Evolutionary conservation across 2,888 invertebrate species (phyloP).

Genomic region (Resseliella maxima): DNA sequence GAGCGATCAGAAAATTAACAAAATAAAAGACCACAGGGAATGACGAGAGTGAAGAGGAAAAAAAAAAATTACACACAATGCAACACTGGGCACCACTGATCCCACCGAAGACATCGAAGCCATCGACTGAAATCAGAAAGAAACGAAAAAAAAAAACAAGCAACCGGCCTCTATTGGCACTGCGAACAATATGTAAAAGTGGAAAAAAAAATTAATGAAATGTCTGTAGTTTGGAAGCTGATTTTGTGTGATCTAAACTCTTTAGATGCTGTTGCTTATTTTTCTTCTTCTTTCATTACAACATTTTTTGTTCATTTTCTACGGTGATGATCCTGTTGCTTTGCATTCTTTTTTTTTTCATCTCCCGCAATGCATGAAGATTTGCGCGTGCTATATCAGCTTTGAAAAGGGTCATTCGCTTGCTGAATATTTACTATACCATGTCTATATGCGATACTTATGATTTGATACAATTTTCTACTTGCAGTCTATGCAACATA

Average conservation of each 20-base stretch:
- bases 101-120: background rate
- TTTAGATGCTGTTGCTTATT: background rate
- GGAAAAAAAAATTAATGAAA: constrained; percentile 1
- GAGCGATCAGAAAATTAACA: background rate
- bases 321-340: background rate
- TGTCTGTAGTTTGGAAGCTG: constrained; percentile 16
- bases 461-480: constrained; percentile 18
- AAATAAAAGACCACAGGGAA: background rate
- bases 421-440: background rate
- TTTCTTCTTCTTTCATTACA: background rate
- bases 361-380: background rate
- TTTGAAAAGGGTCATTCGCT: background rate
- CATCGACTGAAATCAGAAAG: background rate
- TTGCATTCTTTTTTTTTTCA: background rate
- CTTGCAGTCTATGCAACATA: background rate
- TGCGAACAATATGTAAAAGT: background rate
- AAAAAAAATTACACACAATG: background rate
- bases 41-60: background rate
- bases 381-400: constrained; percentile 11
- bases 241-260: background rate
- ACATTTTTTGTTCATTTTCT: background rate
- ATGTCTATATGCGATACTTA: background rate
- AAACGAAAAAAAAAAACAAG: background rate
- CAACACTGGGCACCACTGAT: background rate
- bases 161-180: background rate